These are phyloP conservation scores for Physella acuta DNA, from an alignment of 1,140 invertebrate species.

Conservation along the genomic window DNA sequence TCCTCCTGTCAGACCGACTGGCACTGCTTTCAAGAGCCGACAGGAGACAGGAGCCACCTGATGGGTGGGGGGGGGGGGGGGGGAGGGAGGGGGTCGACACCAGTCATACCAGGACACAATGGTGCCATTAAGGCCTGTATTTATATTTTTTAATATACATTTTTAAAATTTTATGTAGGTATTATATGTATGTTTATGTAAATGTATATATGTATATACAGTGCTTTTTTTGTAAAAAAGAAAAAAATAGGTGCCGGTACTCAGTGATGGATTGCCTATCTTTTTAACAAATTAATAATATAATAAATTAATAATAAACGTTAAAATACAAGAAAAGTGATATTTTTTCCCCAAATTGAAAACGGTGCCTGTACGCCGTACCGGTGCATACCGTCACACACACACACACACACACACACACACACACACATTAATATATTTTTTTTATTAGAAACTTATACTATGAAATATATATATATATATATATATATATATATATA, in stretches of 20 bases:
- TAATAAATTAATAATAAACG: not conserved
- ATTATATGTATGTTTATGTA: not conserved
- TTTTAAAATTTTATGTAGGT: not conserved
- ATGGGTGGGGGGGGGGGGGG: not conserved
- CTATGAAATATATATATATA: not conserved
- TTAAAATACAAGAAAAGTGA: not conserved
- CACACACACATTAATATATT: too few species aligned
- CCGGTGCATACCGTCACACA: not conserved
- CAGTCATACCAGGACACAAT: too few species aligned
- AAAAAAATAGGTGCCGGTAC: not conserved
- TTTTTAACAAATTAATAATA: not conserved
- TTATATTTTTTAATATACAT: not conserved
- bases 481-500: not conserved
- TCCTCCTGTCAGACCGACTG: too few species aligned
- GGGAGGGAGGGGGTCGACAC: too few species aligned
- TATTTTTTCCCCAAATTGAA: not conserved
- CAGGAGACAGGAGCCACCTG: too few species aligned
- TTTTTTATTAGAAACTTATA: too few species aligned
- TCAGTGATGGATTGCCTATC: not conserved
- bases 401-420: not conserved
- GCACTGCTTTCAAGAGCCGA: slow-evolving; percentile 1
- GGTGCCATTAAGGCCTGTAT: not conserved
- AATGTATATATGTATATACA: not conserved
- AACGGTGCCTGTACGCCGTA: not conserved
- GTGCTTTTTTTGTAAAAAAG: not conserved